Conservation (phyloP, 2,888 invertebrate genomes). For the Galeruca laticollis region DNA sequence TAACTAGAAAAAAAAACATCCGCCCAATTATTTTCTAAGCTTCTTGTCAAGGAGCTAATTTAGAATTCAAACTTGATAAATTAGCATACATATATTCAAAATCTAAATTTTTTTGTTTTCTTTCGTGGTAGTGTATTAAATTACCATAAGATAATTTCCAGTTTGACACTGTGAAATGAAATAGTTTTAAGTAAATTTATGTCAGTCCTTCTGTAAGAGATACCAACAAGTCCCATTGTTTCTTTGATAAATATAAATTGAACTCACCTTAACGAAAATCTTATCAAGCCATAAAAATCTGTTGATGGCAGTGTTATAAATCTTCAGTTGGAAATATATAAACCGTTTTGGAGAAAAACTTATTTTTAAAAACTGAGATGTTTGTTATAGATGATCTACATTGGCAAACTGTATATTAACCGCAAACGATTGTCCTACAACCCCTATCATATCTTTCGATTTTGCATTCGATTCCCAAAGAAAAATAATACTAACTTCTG, state of each 20-base stretch:
- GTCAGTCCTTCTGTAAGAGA: conserved; percentile 2
- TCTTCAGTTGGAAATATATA: too few species aligned
- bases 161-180: not conserved
- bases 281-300: not conserved
- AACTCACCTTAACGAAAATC: not conserved
- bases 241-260: not conserved
- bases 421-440: too few species aligned
- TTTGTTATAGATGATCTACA: too few species aligned
- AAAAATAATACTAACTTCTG: too few species aligned
- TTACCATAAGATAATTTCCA: conserved; percentile 18
- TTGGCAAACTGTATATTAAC: too few species aligned
- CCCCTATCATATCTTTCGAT: too few species aligned
- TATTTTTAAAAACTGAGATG: too few species aligned
- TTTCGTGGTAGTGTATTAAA: conserved; percentile 10
- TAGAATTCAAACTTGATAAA: conserved; percentile 34
- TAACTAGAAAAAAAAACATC: conserved; percentile 51
- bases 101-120: conserved; percentile 25
- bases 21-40: conserved; percentile 61
- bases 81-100: conserved; percentile 36
- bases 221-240: not conserved
- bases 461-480: too few species aligned
- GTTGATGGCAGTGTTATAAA: too few species aligned
- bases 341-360: too few species aligned
- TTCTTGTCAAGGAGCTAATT: conserved; percentile 53
- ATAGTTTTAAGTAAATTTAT: not conserved